Evolutionary conservation across 2,113 vertebrate species (phyloP), one percentile per base, ranked within the genome.

Genomic region (Gavialis gangeticus): DNA sequence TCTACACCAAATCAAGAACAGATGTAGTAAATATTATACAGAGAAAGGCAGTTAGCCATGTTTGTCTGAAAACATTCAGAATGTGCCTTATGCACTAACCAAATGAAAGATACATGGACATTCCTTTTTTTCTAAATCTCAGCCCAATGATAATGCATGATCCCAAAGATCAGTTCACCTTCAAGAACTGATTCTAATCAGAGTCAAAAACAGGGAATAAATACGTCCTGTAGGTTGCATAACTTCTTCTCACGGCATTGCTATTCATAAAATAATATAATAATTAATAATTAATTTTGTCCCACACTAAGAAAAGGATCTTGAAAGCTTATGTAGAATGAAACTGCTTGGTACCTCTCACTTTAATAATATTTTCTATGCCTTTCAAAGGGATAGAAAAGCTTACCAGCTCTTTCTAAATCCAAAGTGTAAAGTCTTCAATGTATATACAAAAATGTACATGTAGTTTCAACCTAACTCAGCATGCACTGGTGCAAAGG

Each of bases 61-160:
- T 9, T 46, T 46, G 46, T 46, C 46, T 46, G 46, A 46, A 46
- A 46, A 3, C 46, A 46, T 46, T 46, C 46, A 46, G 46, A 46
- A 46, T 46, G 46, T 9, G 9, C 46, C 46, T 46, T 46, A 46
- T 46, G 46, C 46, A 46, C 6, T 46, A 46, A 46, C 46, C 46
- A 46, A 46, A 46, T 46, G 46, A 46, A 46, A 46, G 46, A 46
- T 46, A 58, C 8, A 55, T 12, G 56, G 15, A 16, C 27, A 76
- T n/a, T 57, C 27, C 27, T 28, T 57, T 76, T 5, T 75, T 63
- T 77, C 71, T 2, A 14, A 9, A 75, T 92, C 81, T 93, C 30
- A 79, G 46, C 27, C 30, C 8, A 77, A 4, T 3, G 73, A 0
- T 0, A 3, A 10, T 11, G 2, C 55, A 34, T 83, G 0, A 86